Conservation (phyloP, 2,888 invertebrate genomes). For the Pteria penguin region DNA sequence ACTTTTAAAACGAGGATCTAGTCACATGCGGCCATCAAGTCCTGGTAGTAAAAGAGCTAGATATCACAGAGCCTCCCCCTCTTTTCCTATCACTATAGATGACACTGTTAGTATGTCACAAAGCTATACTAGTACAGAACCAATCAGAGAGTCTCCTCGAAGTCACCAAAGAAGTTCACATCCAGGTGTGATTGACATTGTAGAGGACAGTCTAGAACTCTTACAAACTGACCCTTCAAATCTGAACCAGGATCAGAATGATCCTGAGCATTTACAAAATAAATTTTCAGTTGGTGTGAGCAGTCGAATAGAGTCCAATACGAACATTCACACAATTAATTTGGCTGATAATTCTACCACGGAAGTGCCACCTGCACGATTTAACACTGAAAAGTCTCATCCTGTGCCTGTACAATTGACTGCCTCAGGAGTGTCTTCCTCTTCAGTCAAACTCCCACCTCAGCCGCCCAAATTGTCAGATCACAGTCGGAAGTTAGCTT, state of each 20-base stretch:
- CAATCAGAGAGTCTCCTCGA: neutral
- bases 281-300: neutral
- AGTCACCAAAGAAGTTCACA: neutral
- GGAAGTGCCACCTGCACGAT: conserved; percentile 3
- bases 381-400: neutral
- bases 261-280: neutral
- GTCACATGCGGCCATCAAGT: neutral
- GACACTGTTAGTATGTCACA: conserved; percentile 10
- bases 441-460: neutral
- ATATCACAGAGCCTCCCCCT: neutral
- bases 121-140: conserved; percentile 8
- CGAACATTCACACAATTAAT: conserved; percentile 3
- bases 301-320: neutral
- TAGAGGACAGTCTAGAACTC: conserved; percentile 36
- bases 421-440: neutral
- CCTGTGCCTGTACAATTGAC: neutral
- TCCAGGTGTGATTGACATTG: conserved; percentile 3
- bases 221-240: conserved; percentile 24
- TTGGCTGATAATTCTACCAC: neutral
- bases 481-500: too few relatives aligned
- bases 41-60: conserved; percentile 3
- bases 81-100: neutral
- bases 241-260: neutral
- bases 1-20: conserved; percentile 6
- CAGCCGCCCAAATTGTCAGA: neutral